Evolutionary conservation across 2,113 vertebrate genomes (phyloP).

Genomic region (Saccopteryx leptura): DNA sequence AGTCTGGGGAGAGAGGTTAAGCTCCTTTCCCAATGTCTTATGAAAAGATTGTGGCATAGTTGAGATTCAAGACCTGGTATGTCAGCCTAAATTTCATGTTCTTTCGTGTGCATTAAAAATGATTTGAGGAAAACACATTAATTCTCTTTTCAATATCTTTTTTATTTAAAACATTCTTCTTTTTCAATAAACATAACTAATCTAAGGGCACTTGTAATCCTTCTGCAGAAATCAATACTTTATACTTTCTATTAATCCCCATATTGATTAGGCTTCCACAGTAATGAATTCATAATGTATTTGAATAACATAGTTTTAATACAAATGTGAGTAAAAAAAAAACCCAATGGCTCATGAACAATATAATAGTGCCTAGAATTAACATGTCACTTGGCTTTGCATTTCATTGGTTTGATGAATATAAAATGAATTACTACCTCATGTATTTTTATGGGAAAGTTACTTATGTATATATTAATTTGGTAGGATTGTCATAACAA

Average conservation of each 20-base stretch:
- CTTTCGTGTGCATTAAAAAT: slow-evolving; percentile 49
- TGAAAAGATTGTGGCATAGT: not conserved
- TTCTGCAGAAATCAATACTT: slow-evolving; percentile 62
- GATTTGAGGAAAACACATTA: not conserved
- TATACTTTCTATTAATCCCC: slow-evolving; percentile 55
- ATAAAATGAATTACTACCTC: not conserved
- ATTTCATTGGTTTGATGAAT: not conserved
- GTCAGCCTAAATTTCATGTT: not conserved
- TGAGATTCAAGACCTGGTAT: not conserved
- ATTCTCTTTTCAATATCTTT: slow-evolving; percentile 54
- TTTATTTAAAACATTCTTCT: slow-evolving; percentile 5
- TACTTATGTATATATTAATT: not conserved
- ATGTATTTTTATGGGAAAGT: not conserved
- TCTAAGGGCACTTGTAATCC: not conserved
- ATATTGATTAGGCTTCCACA: slow-evolving; percentile 33
- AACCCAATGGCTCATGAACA: not conserved
- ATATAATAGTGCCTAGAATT: not conserved
- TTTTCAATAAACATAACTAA: slow-evolving; percentile 53
- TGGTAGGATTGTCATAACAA: not conserved
- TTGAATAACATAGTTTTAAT: not conserved
- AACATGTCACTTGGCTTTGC: not conserved
- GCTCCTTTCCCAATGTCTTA: not conserved
- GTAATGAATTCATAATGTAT: slow-evolving; percentile 50
- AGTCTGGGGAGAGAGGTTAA: not conserved
- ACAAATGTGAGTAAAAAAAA: not conserved